Evolutionary conservation across 2,888 invertebrate genomes (phyloP).

Genomic region (Ectemnius continuus): DNA sequence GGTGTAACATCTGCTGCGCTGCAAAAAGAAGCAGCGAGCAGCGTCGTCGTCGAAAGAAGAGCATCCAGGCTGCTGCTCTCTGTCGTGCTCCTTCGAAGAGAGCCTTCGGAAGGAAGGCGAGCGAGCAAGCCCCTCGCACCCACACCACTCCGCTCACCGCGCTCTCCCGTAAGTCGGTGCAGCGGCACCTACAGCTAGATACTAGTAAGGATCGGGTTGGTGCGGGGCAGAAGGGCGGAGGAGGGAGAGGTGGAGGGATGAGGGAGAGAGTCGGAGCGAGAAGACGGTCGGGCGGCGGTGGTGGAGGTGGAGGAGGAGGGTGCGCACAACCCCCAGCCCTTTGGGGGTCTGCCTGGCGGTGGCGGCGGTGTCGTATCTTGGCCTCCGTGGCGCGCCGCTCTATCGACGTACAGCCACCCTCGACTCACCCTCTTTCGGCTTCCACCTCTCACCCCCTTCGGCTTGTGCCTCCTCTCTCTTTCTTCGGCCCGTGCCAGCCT

Average conservation of each 20-base stretch:
- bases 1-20: constrained; percentile 66
- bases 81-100: constrained; percentile 52
- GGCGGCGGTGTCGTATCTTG: constrained; percentile 78
- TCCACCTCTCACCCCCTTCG: constrained; percentile 37
- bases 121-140: constrained; percentile 39
- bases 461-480: constrained; percentile 31
- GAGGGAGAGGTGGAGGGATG: too few species aligned
- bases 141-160: constrained; percentile 41
- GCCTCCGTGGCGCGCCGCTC: constrained; percentile 78
- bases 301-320: neutral
- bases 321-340: constrained; percentile 65
- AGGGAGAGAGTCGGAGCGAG: neutral
- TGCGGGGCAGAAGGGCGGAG: constrained; percentile 19
- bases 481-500: constrained; percentile 32
- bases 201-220: constrained; percentile 12
- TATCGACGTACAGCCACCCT: constrained; percentile 77
- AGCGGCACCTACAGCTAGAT: constrained; percentile 25
- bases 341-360: constrained; percentile 69
- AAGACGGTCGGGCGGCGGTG: neutral
- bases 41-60: constrained; percentile 38
- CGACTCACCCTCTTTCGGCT: constrained; percentile 46
- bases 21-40: constrained; percentile 51
- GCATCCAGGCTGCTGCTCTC: constrained; percentile 43
- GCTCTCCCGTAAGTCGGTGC: constrained; percentile 34
- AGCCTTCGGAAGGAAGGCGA: constrained; percentile 53